phyloP scores from a whole-genome alignment of 2,797 vertebrate genomes.

The Lepus oiostolus region DNA sequence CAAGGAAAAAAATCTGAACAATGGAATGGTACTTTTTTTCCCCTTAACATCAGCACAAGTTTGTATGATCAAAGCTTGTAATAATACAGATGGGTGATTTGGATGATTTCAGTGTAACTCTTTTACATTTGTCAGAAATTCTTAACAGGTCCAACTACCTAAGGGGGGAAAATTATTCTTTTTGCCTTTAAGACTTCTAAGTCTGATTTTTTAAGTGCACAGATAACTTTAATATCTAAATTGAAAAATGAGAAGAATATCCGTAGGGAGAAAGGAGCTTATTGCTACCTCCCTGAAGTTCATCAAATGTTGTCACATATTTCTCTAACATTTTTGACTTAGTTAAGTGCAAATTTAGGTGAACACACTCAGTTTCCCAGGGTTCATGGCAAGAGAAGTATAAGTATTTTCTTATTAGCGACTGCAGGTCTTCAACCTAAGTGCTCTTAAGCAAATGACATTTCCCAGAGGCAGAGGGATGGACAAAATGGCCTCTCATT shows the following conservation, averaged over 20 bases:
- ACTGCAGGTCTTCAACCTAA: slow-evolving; percentile 17
- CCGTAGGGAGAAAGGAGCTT: slow-evolving; percentile 82
- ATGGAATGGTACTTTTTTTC: slow-evolving; percentile 28
- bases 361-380: slow-evolving; percentile 79
- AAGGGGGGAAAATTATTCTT: slow-evolving; percentile 26
- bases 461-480: slow-evolving; percentile 25
- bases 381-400: slow-evolving; percentile 79
- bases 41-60: slow-evolving; percentile 40
- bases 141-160: slow-evolving; percentile 73
- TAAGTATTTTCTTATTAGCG: slow-evolving; percentile 74
- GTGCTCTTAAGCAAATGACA: not conserved
- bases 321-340: slow-evolving; percentile 86
- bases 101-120: slow-evolving; percentile 39
- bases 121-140: slow-evolving; percentile 68
- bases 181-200: slow-evolving; percentile 82
- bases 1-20: slow-evolving; percentile 66
- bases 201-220: slow-evolving; percentile 83
- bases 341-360: slow-evolving; percentile 87
- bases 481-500: not conserved
- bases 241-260: slow-evolving; percentile 86
- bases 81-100: slow-evolving; percentile 52
- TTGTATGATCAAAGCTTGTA: slow-evolving; percentile 59
- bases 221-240: slow-evolving; percentile 84
- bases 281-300: slow-evolving; percentile 82
- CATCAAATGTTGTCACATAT: slow-evolving; percentile 86